Evolutionary conservation across 2,113 vertebrate species (phyloP).

Genomic region (Turdus rufiventris): DNA sequence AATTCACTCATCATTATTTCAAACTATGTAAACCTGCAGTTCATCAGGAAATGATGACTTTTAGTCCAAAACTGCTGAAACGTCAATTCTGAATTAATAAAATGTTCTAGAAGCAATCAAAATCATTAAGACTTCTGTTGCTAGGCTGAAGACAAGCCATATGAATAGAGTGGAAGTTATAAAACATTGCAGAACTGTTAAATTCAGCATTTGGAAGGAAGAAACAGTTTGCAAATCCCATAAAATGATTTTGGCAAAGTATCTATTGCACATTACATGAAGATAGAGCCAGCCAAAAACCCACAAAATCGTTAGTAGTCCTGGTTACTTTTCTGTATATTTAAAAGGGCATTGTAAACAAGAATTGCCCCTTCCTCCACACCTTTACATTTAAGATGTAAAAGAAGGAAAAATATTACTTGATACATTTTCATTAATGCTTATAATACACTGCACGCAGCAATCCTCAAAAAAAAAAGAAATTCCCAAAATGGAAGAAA

Average conservation of each 20-base stretch:
- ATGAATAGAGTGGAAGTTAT: slow-evolving; percentile 44
- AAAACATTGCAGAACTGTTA: slow-evolving; percentile 58
- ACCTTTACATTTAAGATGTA: not conserved
- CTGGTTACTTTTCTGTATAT: not conserved
- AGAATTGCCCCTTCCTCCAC: not conserved
- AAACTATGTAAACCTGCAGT: not conserved
- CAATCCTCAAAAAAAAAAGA: rapidly evolving
- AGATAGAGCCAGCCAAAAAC: slow-evolving; percentile 26
- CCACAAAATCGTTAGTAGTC: not conserved
- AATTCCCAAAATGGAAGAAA: not conserved
- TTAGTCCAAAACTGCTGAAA: slow-evolving; percentile 12
- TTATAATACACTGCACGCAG: not conserved
- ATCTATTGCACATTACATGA: slow-evolving; percentile 54
- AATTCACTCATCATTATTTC: slow-evolving; percentile 44
- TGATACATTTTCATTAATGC: not conserved
- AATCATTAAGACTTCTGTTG: slow-evolving; percentile 55
- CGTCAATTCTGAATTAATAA: slow-evolving; percentile 45
- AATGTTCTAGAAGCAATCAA: slow-evolving; percentile 34
- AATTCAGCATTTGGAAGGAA: slow-evolving; percentile 54
- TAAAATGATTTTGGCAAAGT: slow-evolving; percentile 61
- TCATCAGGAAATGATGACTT: slow-evolving; percentile 41
- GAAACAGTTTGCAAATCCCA: slow-evolving; percentile 51
- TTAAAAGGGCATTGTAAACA: not conserved
- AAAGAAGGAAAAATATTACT: not conserved
- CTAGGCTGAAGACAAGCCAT: slow-evolving; percentile 24